Evolutionary conservation across 2,888 invertebrate genomes (phyloP), one percentile per base, ranked within the genome.

Genomic region (Prosapia bicincta): DNA sequence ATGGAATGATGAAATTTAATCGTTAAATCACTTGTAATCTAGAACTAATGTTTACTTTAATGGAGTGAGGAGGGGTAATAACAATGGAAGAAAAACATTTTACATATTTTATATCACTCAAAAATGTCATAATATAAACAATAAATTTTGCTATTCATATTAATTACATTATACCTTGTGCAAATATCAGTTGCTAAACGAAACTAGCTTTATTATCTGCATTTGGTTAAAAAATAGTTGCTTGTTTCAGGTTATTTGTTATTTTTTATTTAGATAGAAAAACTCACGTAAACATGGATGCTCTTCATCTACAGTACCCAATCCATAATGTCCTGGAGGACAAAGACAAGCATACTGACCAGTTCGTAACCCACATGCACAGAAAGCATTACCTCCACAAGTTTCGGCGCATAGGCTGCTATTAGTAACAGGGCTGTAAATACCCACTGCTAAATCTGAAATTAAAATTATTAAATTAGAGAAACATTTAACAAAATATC

Each of bases 261-360:
- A n/a, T n/a, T n/a, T n/a, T n/a, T n/a, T n/a, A n/a, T n/a, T n/a
- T 15, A 43, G 26, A 71, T 30, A 69, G 25, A n/a, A 7, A 30
- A 67, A 83, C 86, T 85, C 85, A 91, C 91, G 87, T 80, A 86
- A 85, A 81, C 91, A 91, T 24, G 88, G 87, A 69, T 88, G 87
- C 78, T 83, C 84, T 0, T 90, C 83, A 54, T 76, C 73, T 10
- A 30, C 38, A 26, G 73, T 71, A 0, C 92, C 92, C 20, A 88
- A 88, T 32, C 92, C 92, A 81, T 89, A 90, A 81, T 87, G 90
- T 13, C 92, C 92, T 3, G 87, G 84, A 65, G 87, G 86, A 80
- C 92, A 92, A 25, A 90, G 83, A 80, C 92, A 92, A n/a, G 89
- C 87, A 81, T 90, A 92, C 81, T 90, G 90, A 0, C 92, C 92